These are phyloP conservation scores for Spinus pinus DNA, from an alignment of 2,797 vertebrate species.

Conservation along the genomic window DNA sequence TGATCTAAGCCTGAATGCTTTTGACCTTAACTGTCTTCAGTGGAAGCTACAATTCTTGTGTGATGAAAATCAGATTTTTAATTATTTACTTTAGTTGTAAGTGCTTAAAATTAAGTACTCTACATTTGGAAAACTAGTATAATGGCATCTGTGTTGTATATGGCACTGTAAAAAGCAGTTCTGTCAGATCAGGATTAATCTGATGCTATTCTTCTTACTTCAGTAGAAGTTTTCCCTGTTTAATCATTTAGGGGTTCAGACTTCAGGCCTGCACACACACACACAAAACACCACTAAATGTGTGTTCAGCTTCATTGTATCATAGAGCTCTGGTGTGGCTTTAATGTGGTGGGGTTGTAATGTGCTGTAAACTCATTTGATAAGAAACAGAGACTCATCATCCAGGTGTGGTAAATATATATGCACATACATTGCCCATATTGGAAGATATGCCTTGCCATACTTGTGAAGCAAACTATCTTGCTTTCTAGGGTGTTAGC, in stretches of 20 bases:
- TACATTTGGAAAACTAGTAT: neutral
- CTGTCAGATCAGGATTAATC: neutral
- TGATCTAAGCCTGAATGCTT: neutral
- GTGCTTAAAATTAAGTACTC: neutral
- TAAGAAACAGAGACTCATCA: neutral
- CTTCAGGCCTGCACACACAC: neutral
- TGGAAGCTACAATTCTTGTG: neutral
- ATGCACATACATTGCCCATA: too few species aligned
- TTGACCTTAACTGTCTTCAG: neutral
- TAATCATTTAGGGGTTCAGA: neutral
- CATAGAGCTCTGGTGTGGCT: neutral
- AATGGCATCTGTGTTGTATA: neutral
- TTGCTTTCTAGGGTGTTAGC: neutral
- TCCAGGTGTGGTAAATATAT: neutral
- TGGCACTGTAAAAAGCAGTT: neutral
- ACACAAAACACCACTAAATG: rapidly evolving
- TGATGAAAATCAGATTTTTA: neutral
- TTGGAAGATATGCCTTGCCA: neutral
- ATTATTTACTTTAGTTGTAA: neutral
- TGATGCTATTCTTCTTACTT: neutral
- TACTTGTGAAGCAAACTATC: neutral
- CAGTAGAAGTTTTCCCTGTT: neutral
- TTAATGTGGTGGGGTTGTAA: neutral
- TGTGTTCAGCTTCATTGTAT: neutral
- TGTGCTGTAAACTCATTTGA: neutral